phyloP scores from a whole-genome alignment of 2,797 vertebrate genomes.

The Spinus olivaceus region DNA sequence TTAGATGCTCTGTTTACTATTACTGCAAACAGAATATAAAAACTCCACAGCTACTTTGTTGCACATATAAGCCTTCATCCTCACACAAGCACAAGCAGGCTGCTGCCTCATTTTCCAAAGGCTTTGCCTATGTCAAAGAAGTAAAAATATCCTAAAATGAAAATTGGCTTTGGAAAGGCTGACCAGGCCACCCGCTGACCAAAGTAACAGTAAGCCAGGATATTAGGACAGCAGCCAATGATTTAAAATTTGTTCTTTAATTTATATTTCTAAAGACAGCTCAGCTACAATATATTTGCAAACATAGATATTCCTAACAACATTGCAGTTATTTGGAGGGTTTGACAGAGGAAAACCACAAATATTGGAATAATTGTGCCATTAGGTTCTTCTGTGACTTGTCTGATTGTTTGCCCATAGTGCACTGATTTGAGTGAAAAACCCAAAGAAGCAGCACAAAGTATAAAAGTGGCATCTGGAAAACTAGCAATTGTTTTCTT shows the following conservation, averaged over 20 bases:
- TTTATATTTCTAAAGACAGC: constrained; percentile 24
- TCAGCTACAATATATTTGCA: background rate
- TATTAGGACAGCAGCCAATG: constrained; percentile 28
- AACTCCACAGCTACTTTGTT: constrained; percentile 74
- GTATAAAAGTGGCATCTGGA: background rate
- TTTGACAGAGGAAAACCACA: background rate
- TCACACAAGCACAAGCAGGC: constrained; percentile 33
- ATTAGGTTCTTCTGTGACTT: background rate
- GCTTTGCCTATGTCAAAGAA: constrained; percentile 59
- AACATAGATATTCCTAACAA: background rate
- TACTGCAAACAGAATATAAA: constrained; percentile 82
- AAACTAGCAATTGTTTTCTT: background rate
- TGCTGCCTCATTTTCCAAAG: constrained; percentile 57
- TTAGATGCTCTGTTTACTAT: constrained; percentile 84
- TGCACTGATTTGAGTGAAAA: background rate
- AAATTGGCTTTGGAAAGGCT: constrained; percentile 44
- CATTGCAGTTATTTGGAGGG: background rate
- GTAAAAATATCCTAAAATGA: constrained; percentile 54
- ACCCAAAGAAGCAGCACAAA: background rate
- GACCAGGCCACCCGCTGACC: constrained; percentile 53
- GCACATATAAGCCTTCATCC: constrained; percentile 61
- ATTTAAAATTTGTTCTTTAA: constrained; percentile 7
- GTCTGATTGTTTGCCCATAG: background rate
- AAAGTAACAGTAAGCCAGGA: constrained; percentile 34
- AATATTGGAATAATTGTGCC: background rate